Base-by-base conservation (phyloP, 2,797 vertebrate genomes). In the Carcharodon carcharias region DNA sequence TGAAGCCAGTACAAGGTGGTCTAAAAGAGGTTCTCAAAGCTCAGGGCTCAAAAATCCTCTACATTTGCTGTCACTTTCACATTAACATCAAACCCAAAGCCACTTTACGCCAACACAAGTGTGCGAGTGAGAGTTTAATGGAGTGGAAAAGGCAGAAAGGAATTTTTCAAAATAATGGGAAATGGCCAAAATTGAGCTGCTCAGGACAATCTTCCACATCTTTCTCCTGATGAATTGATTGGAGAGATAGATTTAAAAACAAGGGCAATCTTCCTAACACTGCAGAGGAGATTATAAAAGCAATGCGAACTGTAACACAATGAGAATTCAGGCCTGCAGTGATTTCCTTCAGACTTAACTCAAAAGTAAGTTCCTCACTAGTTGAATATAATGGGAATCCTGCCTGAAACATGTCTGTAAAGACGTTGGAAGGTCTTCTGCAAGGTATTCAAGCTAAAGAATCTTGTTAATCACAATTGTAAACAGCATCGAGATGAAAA, bases 321-420 rank as follows among this genome's bases (percentile, higher is more conserved):
- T 91, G 31, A 91, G 31, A 31, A 58, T 91, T 61, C 31, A 91
- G 56, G 31, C 31, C 31, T 61, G 56, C 54, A 91, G 28, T 31
- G 56, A 91, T 35, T 35, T 61, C 28, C 88, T 56, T 91, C 88
- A 91, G 88, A 91, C 61, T 91, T 58, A 91, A 56, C 91, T 91
- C 54, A 91, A 56, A 35, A 61, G 16, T 35, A 61, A 91, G 6
- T 14, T 35, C 31, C 56, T 31, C 54, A 61, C 28, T 18, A 82
- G n/a, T 35, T 61, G 56, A 91, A 61, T 35, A n/a, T 14, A 1
- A 91, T 58, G 31, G 56, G 9, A 91, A 61, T 35, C 31, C 54
- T 61, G 12, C 56, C 28, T 91, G 56, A 61, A 91, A 16, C 23
- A 61, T n/a, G 12, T n/a, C 28, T 82, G 85, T 56, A 88, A 88